Evolutionary conservation across 2,888 invertebrate species (phyloP).

Genomic region (Lepidocyrtoides sp.): DNA sequence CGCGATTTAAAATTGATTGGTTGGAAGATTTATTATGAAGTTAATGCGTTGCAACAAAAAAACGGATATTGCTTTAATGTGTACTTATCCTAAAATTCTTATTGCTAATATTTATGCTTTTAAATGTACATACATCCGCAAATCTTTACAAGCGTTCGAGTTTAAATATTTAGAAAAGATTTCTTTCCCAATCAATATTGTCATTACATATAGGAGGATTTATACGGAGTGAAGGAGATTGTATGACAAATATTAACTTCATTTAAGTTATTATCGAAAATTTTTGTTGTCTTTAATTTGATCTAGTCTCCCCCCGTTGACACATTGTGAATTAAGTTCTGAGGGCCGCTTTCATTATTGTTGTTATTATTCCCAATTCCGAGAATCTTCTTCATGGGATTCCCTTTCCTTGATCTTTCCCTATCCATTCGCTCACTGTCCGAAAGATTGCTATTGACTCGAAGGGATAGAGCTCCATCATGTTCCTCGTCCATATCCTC

Average conservation of each 20-base stretch:
- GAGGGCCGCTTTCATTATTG: conserved; percentile 81
- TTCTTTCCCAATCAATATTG: no score
- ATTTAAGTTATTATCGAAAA: conserved; percentile 17
- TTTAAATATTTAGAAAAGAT: no score
- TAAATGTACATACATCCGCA: background rate
- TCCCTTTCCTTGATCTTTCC: conserved; percentile 84
- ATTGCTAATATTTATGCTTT: background rate
- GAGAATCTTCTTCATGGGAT: conserved; percentile 85
- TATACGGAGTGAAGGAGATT: conserved; percentile 33
- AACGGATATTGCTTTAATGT: background rate
- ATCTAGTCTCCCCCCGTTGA: conserved; percentile 80
- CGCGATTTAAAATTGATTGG: conserved; percentile 40
- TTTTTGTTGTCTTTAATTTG: background rate
- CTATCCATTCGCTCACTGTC: conserved; percentile 81
- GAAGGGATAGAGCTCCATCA: conserved; percentile 76
- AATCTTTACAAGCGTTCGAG: background rate
- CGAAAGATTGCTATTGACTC: conserved; percentile 79
- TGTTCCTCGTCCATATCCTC: conserved; percentile 83
- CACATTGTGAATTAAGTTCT: conserved; percentile 81
- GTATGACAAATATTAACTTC: background rate
- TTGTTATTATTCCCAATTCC: conserved; percentile 85
- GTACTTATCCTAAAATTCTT: background rate
- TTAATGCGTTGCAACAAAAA: conserved; percentile 45
- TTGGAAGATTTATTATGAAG: conserved; percentile 43
- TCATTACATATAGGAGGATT: background rate